Evolutionary conservation across 2,113 vertebrate genomes (phyloP).

Genomic region (Pteropus alecto): DNA sequence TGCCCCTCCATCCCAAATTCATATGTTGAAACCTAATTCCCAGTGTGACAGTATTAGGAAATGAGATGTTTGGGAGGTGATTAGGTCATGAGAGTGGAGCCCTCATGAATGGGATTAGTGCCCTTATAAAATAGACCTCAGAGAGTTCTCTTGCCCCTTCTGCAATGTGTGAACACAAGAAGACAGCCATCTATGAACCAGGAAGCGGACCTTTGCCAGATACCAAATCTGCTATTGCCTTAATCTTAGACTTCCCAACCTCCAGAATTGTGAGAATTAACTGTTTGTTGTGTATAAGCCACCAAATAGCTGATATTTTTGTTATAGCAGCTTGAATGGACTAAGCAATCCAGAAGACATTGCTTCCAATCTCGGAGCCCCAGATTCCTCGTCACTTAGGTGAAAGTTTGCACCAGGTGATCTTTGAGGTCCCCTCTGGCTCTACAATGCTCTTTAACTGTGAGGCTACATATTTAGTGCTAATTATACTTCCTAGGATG

Average conservation of each 20-base stretch:
- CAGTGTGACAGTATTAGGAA: neutral
- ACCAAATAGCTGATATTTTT: neutral
- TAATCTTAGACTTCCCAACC: neutral
- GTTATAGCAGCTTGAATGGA: neutral
- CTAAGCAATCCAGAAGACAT: accelerated
- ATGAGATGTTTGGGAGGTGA: too few species aligned
- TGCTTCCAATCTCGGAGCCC: neutral
- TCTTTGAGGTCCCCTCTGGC: neutral
- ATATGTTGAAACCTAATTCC: neutral
- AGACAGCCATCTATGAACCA: neutral
- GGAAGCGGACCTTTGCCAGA: neutral
- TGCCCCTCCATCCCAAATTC: neutral
- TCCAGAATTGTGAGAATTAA: neutral
- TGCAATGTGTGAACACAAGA: neutral
- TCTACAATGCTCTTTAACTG: neutral
- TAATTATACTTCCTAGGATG: neutral
- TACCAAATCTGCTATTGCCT: neutral
- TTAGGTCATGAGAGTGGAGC: neutral
- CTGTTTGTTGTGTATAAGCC: neutral
- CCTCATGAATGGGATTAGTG: neutral
- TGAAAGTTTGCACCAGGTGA: neutral
- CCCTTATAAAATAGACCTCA: neutral
- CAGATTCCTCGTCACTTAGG: neutral
- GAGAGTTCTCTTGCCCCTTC: neutral
- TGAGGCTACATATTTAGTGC: neutral